Evolutionary conservation across 1,140 invertebrate genomes (phyloP), one percentile per base, ranked within the genome.

Genomic region (Mesaphorura yosii): DNA sequence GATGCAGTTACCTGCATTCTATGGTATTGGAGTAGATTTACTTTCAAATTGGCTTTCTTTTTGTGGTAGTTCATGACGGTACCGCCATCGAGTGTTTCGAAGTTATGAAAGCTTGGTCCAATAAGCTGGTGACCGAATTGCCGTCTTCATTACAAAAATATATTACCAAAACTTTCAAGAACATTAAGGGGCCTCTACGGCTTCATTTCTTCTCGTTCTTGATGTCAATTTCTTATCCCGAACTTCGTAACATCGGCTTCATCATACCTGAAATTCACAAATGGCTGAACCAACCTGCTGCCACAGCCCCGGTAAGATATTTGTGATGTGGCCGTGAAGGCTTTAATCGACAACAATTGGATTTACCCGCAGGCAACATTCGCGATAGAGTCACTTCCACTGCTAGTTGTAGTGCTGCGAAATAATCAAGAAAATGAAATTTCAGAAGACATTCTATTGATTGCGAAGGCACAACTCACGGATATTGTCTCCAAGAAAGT

Each of bases 21-120:
- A 29, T 34, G 5, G n/a, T 6, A 12, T 20, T 23, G 1, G 23
- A 1, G 0, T 42, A 38, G 25, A 46, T 17, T 27, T 27, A 49
- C 12, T 19, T 40, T 56, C 39, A 29, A 1, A 29, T 48, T 34
- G 10, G n/a, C n/a, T 10, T 34, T 34, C 19, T 42, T 45, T 25
- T 53, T 42, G 51, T 67, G 69, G 22, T 64, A 77, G 84, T 87
- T 45, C 89, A 95, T 69, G 92, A 96, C 71, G 88, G 88, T 62
- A 91, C 88, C 2, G 68, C 94, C 23, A 78, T 86, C 55, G 79
- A 82, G 61, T 80, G 84, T 3, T 71, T 94, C 6, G 79, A 86
- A 60, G 83, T 84, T 76, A 76, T 93, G 67, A 73, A 78, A 10
- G 64, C 82, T 7, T 94, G 91, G 91, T 3, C 31, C 25, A 7